phyloP scores from a whole-genome alignment of 2,888 invertebrate species.

The Xylocampa areola region DNA sequence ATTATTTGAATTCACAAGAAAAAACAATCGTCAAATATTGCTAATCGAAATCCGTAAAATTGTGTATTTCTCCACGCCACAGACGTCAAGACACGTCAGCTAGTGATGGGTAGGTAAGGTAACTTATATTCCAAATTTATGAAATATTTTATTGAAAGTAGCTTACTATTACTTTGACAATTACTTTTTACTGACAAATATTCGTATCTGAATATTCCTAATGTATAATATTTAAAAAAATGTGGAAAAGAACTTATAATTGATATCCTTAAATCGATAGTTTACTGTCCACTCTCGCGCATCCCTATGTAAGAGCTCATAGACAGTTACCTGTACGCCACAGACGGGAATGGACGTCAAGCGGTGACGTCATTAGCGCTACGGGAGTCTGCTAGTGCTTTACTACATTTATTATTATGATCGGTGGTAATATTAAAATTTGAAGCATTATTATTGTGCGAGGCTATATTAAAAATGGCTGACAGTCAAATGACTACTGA shows the following conservation, averaged over 20 bases:
- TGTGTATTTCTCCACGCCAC: slow-evolving; percentile 17
- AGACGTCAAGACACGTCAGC: slow-evolving; percentile 20
- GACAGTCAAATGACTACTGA: slow-evolving; percentile 33
- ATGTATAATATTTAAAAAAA: slow-evolving; percentile 11
- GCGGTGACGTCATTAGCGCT: slow-evolving; percentile 34
- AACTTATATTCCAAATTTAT: slow-evolving; percentile 19
- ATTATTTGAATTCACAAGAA: slow-evolving; percentile 16
- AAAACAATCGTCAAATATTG: slow-evolving; percentile 16
- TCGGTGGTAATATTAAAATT: slow-evolving; percentile 38
- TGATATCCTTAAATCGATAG: slow-evolving; percentile 23
- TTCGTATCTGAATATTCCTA: slow-evolving; percentile 13
- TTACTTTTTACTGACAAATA: slow-evolving; percentile 13
- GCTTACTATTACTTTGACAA: slow-evolving; percentile 13
- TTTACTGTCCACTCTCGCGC: slow-evolving; percentile 27
- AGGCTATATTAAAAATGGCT: slow-evolving; percentile 31
- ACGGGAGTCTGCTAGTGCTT: slow-evolving; percentile 34
- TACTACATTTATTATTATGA: slow-evolving; percentile 37
- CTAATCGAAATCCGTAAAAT: slow-evolving; percentile 16
- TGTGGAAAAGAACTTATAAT: slow-evolving; percentile 19
- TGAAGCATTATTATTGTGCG: slow-evolving; percentile 35
- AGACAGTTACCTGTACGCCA: slow-evolving; percentile 29
- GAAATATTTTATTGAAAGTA: slow-evolving; percentile 24
- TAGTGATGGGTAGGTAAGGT: slow-evolving; percentile 24
- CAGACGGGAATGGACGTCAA: slow-evolving; percentile 28
- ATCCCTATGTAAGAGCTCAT: slow-evolving; percentile 18